Conservation (phyloP, 1,140 invertebrate species). For the Caerostris extrusa region DNA sequence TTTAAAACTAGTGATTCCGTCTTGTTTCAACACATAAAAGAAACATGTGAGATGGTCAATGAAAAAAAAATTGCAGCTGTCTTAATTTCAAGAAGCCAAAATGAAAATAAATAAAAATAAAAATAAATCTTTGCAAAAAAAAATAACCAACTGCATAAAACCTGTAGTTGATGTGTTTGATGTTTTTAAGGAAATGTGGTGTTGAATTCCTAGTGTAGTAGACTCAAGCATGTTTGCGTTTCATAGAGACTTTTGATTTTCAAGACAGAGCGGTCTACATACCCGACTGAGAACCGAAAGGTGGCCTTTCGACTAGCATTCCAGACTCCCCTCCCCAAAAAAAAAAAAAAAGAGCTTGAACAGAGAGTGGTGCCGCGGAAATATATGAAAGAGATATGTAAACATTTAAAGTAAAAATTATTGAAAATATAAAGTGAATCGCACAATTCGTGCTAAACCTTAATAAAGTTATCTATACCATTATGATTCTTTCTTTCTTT, state of each 20-base stretch:
- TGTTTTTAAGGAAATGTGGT: background rate
- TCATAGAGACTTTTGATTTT: background rate
- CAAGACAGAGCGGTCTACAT: conserved; percentile 1
- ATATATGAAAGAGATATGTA: conserved; percentile 53
- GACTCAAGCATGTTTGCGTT: background rate
- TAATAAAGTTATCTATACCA: conserved; percentile 76
- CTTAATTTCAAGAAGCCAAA: background rate
- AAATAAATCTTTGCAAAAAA: no score
- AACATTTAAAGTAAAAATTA: conserved; percentile 62
- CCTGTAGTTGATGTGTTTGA: background rate
- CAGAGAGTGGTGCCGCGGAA: conserved; percentile 62
- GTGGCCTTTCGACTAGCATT: conserved; percentile 74
- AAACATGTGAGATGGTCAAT: background rate
- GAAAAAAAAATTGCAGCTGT: background rate
- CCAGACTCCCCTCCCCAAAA: conserved; percentile 43
- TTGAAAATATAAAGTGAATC: conserved; percentile 52
- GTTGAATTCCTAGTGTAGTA: background rate
- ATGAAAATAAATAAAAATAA: no score
- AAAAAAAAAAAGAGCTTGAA: conserved; percentile 71
- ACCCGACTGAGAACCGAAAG: conserved; percentile 24
- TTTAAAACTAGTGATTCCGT: background rate
- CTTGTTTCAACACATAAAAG: no score
- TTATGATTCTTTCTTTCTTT: background rate
- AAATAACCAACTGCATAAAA: background rate
- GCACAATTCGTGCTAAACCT: conserved; percentile 74